Evolutionary conservation across 2,113 vertebrate species (phyloP), one percentile per base, ranked within the genome.

Genomic region (Cochlearius cochlearius): DNA sequence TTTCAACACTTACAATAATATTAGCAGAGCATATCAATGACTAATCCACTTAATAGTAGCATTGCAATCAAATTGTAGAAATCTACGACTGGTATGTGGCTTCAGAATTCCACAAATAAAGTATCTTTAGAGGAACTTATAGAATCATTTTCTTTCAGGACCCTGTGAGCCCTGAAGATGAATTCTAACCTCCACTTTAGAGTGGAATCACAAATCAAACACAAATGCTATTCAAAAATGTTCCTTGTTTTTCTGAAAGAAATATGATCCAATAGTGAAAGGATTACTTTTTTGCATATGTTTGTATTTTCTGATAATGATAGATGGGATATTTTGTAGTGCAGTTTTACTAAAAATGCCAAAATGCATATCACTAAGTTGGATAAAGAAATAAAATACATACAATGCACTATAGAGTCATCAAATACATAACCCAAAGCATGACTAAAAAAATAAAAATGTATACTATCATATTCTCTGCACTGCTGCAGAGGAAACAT

Each of bases 151-250:
- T 82, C 49, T 86, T 82, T 75, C 62, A 78, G 55, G 58, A 52
- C 26, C 3, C 25, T 67, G 6, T 11, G 7, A 86, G 16, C 5
- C 11, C 50, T 76, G 53, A 86, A 76, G 71, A 76, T 53, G 3
- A 85, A 91, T 60, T 87, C 39, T 36, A 94, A 43, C 11, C 17
- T 55, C 29, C 62, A 49, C 3, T 47, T 88, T 74, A 52, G 7
- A 55, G 14, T 77, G 22, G 20, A 92, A 82, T 66, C 58, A 79
- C 63, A 92, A 94, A 96, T 76, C 49, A 92, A 92, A 91, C 14
- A 53, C 10, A 90, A 95, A 93, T 25, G 45, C 20, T 73, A 47
- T 80, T 76, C 10, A 25, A 73, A 92, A 92, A 45, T 21, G 26
- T 25, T 86, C 43, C 60, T 27, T 7, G 7, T 76, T 88, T 86